Evolutionary conservation across 1,140 invertebrate species (phyloP).

Genomic region (Drosophila hydei): DNA sequence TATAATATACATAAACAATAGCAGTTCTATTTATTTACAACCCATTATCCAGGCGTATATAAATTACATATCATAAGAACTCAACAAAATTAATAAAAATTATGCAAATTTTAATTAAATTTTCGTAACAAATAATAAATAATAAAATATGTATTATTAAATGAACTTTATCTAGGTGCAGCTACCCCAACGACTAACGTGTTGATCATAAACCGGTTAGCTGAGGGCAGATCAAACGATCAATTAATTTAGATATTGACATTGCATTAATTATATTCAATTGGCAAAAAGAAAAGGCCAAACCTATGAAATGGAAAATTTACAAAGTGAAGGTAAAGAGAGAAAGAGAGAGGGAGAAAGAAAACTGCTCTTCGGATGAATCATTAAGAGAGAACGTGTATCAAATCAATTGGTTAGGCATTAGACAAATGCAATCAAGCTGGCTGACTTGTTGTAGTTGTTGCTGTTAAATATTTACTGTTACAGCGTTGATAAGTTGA

Average conservation of each 20-base stretch:
- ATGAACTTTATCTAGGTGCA: slow-evolving; percentile 22
- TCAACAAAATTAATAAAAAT: neutral
- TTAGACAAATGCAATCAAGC: slow-evolving; percentile 5
- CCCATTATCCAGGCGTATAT: too few relatives aligned
- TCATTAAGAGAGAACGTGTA: slow-evolving; percentile 28
- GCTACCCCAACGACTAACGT: slow-evolving; percentile 18
- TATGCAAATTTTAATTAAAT: neutral
- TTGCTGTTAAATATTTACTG: slow-evolving; percentile 43
- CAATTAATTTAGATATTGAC: slow-evolving; percentile 48
- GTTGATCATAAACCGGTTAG: slow-evolving; percentile 18
- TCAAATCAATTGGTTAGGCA: slow-evolving; percentile 12
- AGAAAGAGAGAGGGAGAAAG: neutral
- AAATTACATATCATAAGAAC: too few relatives aligned
- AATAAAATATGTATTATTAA: slow-evolving; percentile 10
- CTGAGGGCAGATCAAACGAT: slow-evolving; percentile 20
- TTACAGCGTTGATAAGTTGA: slow-evolving; percentile 61
- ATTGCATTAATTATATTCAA: slow-evolving; percentile 66
- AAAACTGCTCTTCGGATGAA: slow-evolving; percentile 24
- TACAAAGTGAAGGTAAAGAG: neutral
- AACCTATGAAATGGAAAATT: slow-evolving; percentile 8
- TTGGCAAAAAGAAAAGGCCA: slow-evolving; percentile 12
- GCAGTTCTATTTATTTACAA: too few relatives aligned
- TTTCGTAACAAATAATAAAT: neutral
- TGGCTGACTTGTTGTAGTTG: slow-evolving; percentile 2
- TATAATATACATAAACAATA: too few relatives aligned